Evolutionary conservation across 2,888 invertebrate species (phyloP), one percentile per base, ranked within the genome.

Genomic region (Orthonevra nobilis): DNA sequence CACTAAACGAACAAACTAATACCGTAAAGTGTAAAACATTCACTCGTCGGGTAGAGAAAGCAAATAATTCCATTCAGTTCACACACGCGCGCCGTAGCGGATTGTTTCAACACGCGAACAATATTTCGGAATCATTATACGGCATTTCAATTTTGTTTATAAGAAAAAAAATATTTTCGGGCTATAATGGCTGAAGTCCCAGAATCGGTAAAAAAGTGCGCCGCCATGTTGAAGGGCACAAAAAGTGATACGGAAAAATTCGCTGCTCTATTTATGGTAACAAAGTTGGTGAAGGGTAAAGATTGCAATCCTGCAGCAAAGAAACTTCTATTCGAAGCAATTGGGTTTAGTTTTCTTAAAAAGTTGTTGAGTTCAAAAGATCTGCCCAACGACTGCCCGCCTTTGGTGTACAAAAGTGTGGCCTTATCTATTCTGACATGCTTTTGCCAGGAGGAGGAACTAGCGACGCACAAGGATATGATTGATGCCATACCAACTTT

Each of bases 181-280:
- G 44, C 54, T 40, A 61, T 38, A 83, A 88, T 88, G 88, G 85
- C 88, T 81, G 87, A 87, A 40, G 81, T 95, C 87, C 93, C 95
- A 82, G 96, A 96, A 85, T 92, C 94, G 79, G 94, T 97, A 81
- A 93, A 94, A 88, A 95, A 96, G 91, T 96, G 96, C 89, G 92
- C 94, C 83, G 92, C 92, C 77, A 93, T 96, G 84, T 88, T 97
- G 82, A 94, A 94, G 87, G 92, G 92, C 85, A 94, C 96, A 7
- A 92, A 92, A 84, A 94, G 92, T 86, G 97, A 97, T 88, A 96
- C 96, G 0, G 96, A 97, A 88, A 96, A 96, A 87, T 96, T 97
- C 87, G 96, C 97, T 34, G 96, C 94, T 0, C 91, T 97, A 50
- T 96, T 97, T 87, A 94, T 97, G 94, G 96, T 97, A 56, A 96